Evolutionary conservation across 2,797 vertebrate genomes (phyloP).

Genomic region (Anisognathus igniventris): DNA sequence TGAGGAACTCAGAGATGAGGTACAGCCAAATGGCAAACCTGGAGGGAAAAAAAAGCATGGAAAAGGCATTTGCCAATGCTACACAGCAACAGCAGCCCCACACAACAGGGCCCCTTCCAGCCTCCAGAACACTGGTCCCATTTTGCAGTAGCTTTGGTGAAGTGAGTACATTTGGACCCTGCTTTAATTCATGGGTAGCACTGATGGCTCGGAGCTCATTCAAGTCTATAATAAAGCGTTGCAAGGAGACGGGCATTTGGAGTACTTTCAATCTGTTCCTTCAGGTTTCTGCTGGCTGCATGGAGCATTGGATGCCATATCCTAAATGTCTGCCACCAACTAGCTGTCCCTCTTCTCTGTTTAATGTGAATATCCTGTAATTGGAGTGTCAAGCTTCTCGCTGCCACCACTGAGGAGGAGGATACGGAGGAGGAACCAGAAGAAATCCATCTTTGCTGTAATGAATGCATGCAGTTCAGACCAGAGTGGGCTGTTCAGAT

Average conservation of each 20-base stretch:
- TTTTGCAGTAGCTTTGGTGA: not conserved
- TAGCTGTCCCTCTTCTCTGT: not conserved
- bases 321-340: not conserved
- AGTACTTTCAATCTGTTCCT: not conserved
- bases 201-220: not conserved
- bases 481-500: constrained; percentile 17
- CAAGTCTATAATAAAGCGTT: not conserved
- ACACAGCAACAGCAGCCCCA: not conserved
- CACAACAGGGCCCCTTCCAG: not conserved
- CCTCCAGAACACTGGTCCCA: not conserved
- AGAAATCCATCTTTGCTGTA: constrained; percentile 4
- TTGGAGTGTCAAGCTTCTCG: constrained; percentile 1
- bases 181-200: not conserved
- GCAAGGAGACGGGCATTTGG: not conserved
- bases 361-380: constrained; percentile 30
- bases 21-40: not conserved
- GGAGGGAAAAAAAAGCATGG: not conserved
- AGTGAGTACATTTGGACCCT: not conserved
- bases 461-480: constrained; percentile 2
- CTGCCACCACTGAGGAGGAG: constrained; percentile 20
- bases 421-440: constrained; percentile 12
- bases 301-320: not conserved
- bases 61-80: not conserved
- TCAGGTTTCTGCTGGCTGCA: not conserved
- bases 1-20: not conserved